Evolutionary conservation across 2,797 vertebrate genomes (phyloP).

Genomic region (Natrix natrix): DNA sequence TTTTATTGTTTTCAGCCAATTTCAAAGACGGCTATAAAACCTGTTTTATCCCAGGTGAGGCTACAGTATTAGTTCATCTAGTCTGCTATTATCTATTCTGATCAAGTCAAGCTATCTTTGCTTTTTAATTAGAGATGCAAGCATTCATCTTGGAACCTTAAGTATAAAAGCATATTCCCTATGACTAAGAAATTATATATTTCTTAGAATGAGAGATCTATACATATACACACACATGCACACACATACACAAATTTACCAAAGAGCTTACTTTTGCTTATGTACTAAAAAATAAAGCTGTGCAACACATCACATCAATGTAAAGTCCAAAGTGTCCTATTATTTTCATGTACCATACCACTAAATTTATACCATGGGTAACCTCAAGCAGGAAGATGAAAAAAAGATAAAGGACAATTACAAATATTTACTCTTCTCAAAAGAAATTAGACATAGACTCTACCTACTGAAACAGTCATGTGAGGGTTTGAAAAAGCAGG

Average conservation of each 20-base stretch:
- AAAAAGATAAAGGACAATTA: not conserved
- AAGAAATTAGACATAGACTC: not conserved
- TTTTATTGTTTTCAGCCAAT: not conserved
- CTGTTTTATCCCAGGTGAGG: not conserved
- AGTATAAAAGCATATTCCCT: not conserved
- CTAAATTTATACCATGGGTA: not conserved
- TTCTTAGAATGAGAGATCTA: not conserved
- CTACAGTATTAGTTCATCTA: not conserved
- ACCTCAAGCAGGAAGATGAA: not conserved
- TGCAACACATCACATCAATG: not conserved
- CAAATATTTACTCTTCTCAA: not conserved
- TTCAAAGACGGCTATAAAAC: not conserved
- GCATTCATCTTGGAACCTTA: not conserved
- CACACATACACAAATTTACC: not conserved
- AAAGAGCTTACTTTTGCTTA: not conserved
- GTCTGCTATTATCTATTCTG: not conserved
- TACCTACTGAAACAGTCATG: not conserved
- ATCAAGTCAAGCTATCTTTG: not conserved
- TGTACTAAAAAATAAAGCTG: not conserved
- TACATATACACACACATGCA: not conserved
- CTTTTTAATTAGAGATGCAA: not conserved
- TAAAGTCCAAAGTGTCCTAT: not conserved
- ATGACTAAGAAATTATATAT: not conserved
- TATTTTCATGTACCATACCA: not conserved
- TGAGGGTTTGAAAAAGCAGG: not conserved